Evolutionary conservation across 2,113 vertebrate species (phyloP), one percentile per base, ranked within the genome.

Genomic region (Grallaria varia): DNA sequence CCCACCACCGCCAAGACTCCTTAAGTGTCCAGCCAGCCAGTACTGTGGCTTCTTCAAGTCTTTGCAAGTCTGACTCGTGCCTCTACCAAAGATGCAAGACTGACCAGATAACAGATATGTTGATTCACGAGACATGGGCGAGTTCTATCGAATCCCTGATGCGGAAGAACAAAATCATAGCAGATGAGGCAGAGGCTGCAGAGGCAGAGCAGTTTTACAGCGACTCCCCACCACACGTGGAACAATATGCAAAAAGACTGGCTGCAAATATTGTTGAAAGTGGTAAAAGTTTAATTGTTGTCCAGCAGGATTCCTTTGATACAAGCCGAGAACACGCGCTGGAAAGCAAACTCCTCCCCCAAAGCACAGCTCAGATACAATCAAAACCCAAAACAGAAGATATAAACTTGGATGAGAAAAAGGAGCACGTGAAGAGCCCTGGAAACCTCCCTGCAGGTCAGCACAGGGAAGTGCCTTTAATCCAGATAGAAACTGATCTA

Each of bases 21-120:
- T 87, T 99, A 8, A 99, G 98, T 4, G 96, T 99, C 4, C 98
- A 98, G 87, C 98, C 98, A 2, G 97, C 97, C 47, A 97, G 96
- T 59, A 97, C 98, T 0, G 97, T 98, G 55, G 98, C 98, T 40
- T 98, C 98, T 19, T 97, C 98, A 0, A 98, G 98, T 55, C 98
- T 99, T 77, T 99, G 99, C 94, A 99, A 99, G 96, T 99, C 99
- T 17, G 99, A 99, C 94, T 99, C 99, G 3, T 99, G 99, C 93
- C 97, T 99, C 88, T 99, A 99, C 94, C 98, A 98, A 89, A 98
- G 98, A 71, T 98, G 98, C 25, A 98, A 98, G 45, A 98, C 98
- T 5, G 99, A 99, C 97, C 99, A 99, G 84, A 98, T 99, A 86
- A 99, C 99, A 23, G 98, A 98, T 93, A 98, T 99, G 99, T 90